A percentile compares a stretch with the other conserved stretches of the same genome.
Conservation (phyloP, 2,113 vertebrate genomes). For the Ciconia boyciana region DNA sequence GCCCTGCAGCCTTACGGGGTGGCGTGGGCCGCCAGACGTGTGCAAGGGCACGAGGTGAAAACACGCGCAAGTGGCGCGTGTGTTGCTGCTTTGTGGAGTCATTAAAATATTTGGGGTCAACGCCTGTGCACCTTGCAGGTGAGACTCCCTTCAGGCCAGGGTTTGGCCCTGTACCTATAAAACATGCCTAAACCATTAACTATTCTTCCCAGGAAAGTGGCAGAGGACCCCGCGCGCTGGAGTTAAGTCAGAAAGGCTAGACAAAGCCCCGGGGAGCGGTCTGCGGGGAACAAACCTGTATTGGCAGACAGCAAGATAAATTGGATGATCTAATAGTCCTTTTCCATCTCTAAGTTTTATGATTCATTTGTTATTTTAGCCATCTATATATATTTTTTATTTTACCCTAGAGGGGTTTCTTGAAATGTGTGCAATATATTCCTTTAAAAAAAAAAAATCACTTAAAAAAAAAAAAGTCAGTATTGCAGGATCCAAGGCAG, state of each 20-base stretch:
- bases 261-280: constrained; percentile 27
- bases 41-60: neutral
- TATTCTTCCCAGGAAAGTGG: neutral
- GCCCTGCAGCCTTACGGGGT: accelerated
- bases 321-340: constrained; percentile 65
- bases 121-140: neutral
- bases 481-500: neutral
- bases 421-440: constrained; percentile 54
- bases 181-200: neutral
- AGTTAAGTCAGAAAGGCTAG: constrained; percentile 25
- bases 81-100: accelerated
- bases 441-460: neutral
- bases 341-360: constrained; percentile 55
- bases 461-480: neutral
- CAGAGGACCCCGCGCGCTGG: neutral
- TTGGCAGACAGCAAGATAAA: constrained; percentile 55
- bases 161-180: neutral
- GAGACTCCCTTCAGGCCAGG: neutral
- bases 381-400: constrained; percentile 64
- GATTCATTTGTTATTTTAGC: constrained; percentile 72
- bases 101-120: accelerated
- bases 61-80: accelerated
- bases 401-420: constrained; percentile 58
- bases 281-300: constrained; percentile 42
- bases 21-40: accelerated